phyloP scores from a whole-genome alignment of 2,888 invertebrate genomes.

The Amblyteles armatorius region DNA sequence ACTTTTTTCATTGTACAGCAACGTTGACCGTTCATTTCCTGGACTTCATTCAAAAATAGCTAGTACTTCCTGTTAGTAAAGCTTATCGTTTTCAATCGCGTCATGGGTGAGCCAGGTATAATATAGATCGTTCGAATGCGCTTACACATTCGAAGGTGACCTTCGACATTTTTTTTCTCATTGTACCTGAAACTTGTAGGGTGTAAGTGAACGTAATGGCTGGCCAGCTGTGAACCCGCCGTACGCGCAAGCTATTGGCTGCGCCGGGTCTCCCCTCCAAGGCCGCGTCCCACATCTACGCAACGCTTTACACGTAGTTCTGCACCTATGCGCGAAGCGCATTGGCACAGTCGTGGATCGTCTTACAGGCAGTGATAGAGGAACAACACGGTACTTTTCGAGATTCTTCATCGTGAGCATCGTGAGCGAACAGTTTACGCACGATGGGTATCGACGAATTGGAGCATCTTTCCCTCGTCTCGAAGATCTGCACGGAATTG shows the following conservation, averaged over 20 bases:
- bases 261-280: not conserved
- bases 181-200: not conserved
- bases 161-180: not conserved
- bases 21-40: too few species aligned
- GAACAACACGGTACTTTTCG: not conserved
- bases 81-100: too few species aligned
- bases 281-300: not conserved
- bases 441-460: conserved; percentile 91
- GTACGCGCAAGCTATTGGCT: not conserved
- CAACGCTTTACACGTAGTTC: not conserved
- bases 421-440: not conserved
- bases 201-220: not conserved
- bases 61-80: too few species aligned
- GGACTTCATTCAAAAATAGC: too few species aligned
- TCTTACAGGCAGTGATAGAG: not conserved
- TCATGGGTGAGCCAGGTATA: not conserved
- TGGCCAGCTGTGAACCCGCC: not conserved
- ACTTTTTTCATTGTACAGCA: too few species aligned
- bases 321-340: not conserved
- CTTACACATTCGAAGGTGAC: not conserved
- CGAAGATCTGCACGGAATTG: conserved; percentile 98
- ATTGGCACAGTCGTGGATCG: not conserved
- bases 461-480: conserved; percentile 98
- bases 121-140: not conserved
- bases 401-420: not conserved